These are phyloP conservation scores for Drosophila mulleri DNA, from an alignment of 2,888 invertebrate species.

Conservation along the genomic window DNA sequence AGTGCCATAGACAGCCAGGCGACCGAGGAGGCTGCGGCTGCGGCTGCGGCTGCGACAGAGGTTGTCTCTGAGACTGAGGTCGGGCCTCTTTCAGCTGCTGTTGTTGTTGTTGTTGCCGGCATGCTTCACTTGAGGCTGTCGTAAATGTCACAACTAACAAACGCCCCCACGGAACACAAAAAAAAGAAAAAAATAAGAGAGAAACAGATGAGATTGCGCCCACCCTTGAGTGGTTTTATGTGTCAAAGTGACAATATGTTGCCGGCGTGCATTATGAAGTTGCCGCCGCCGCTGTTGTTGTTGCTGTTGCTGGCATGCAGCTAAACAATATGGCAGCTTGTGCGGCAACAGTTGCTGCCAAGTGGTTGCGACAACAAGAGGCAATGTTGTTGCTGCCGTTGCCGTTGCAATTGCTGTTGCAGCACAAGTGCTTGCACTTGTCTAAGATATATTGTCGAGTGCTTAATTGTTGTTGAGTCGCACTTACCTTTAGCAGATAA, in stretches of 20 bases:
- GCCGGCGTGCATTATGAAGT: slow-evolving; percentile 73
- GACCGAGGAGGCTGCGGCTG: slow-evolving; percentile 23
- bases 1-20: slow-evolving; percentile 67
- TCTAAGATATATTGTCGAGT: slow-evolving; percentile 29
- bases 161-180: slow-evolving; percentile 31
- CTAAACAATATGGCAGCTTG: slow-evolving; percentile 48
- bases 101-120: slow-evolving; percentile 48
- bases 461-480: slow-evolving; percentile 28
- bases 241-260: slow-evolving; percentile 83
- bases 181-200: slow-evolving; percentile 17
- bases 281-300: slow-evolving; percentile 32
- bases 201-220: slow-evolving; percentile 40
- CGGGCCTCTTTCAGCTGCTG: slow-evolving; percentile 23
- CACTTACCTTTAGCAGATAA: slow-evolving; percentile 85
- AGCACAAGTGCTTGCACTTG: slow-evolving; percentile 58
- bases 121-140: slow-evolving; percentile 76
- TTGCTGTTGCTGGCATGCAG: slow-evolving; percentile 47
- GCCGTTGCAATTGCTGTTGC: slow-evolving; percentile 31
- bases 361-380: slow-evolving; percentile 48
- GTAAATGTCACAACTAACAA: slow-evolving; percentile 74
- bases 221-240: slow-evolving; percentile 74
- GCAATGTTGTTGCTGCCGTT: slow-evolving; percentile 18
- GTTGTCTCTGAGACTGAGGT: slow-evolving; percentile 48
- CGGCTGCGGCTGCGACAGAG: slow-evolving; percentile 35
- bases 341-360: slow-evolving; percentile 63